phyloP scores from a whole-genome alignment of 64 coral and sea anemone species.

The Porites australiensis region DNA sequence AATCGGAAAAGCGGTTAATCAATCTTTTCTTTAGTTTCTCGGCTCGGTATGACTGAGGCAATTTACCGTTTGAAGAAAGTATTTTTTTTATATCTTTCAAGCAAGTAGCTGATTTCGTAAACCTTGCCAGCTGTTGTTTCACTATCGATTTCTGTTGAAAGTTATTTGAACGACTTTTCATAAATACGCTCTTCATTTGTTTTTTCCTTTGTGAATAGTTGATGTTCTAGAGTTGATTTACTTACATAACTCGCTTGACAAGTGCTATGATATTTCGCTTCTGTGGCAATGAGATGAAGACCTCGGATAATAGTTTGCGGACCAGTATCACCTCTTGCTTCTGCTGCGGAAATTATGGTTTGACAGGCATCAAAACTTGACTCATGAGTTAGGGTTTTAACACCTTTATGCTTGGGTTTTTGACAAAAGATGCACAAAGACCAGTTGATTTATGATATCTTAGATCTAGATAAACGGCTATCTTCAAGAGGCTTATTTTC shows the following conservation, averaged over 20 bases:
- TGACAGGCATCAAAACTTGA: neutral
- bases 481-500: no score
- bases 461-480: no score
- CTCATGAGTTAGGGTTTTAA: neutral
- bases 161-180: neutral
- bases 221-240: conserved; percentile 30
- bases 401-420: no score
- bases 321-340: neutral
- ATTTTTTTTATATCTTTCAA: neutral
- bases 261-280: conserved; percentile 44
- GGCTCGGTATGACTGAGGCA: neutral
- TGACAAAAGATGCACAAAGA: conserved; percentile 25
- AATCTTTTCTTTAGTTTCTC: conserved; percentile 27
- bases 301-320: neutral
- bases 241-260: conserved; percentile 35
- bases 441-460: neutral
- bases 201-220: neutral
- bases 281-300: conserved; percentile 33
- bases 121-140: neutral
- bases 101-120: neutral
- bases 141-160: neutral
- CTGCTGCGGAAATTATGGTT: neutral
- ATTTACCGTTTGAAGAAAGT: no score
- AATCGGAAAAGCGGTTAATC: conserved; percentile 1
- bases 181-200: neutral